A percentile compares a stretch with the other conserved stretches of the same genome.
Evolutionary conservation across 2,888 invertebrate species (phyloP).

Genomic region (Ferdinandea cuprea): DNA sequence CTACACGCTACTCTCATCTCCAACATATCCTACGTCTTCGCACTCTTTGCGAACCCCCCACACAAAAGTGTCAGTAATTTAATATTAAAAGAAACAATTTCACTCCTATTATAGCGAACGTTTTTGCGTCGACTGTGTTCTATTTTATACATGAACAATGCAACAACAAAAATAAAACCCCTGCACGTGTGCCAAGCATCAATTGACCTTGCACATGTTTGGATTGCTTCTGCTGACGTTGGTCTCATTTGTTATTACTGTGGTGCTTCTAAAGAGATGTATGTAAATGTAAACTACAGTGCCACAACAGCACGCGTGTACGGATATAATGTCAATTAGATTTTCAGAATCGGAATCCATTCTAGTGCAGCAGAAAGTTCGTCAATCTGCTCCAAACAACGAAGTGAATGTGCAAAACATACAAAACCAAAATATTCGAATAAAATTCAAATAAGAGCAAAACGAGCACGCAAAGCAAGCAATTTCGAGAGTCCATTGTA

Average conservation of each 20-base stretch:
- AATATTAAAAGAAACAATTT: background rate
- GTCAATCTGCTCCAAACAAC: background rate
- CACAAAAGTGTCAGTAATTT: no score
- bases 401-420: constrained; percentile 8
- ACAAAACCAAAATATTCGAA: constrained; percentile 19
- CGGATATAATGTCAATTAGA: constrained; percentile 45
- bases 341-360: constrained; percentile 36
- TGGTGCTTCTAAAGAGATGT: constrained; percentile 1
- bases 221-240: constrained; percentile 36
- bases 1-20: no score
- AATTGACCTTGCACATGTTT: constrained; percentile 65
- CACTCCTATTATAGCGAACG: constrained; percentile 7
- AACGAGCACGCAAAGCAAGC: constrained; percentile 14
- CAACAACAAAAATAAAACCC: background rate
- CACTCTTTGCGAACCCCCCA: background rate
- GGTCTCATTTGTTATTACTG: constrained; percentile 6
- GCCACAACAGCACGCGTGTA: constrained; percentile 43
- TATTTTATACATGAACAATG: constrained; percentile 34
- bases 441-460: constrained; percentile 15
- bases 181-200: constrained; percentile 58
- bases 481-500: constrained; percentile 19
- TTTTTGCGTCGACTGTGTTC: constrained; percentile 34
- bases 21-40: background rate
- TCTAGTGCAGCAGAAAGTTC: constrained; percentile 11
- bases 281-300: constrained; percentile 16